Conservation (phyloP, 2,797 vertebrate species). For the Acanthurus leucopareius region DNA sequence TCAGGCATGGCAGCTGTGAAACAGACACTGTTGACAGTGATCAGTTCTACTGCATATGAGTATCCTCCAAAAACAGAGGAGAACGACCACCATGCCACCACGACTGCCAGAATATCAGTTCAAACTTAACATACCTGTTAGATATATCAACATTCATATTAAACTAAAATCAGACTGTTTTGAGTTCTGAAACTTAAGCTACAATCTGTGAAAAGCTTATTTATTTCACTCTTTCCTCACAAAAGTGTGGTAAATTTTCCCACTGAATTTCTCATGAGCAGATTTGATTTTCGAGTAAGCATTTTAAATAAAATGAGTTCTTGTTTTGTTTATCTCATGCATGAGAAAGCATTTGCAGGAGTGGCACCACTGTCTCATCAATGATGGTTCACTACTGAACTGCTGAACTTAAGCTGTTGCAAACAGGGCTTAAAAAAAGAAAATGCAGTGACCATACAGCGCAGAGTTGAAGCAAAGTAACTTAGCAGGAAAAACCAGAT, state of each 20-base stretch:
- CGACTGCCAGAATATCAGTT: neutral
- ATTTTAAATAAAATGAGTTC: no score
- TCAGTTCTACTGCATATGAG: slow-evolving; percentile 30
- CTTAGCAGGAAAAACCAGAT: no score
- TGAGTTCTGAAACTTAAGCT: neutral
- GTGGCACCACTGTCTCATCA: no score
- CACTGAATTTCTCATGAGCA: neutral
- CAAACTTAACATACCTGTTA: neutral
- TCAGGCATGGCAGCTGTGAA: slow-evolving; percentile 30
- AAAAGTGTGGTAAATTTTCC: neutral
- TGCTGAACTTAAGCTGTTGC: no score
- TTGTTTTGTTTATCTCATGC: no score
- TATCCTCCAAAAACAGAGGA: slow-evolving; percentile 2
- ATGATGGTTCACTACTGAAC: no score
- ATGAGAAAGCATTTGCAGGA: no score
- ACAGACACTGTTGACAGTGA: slow-evolving; percentile 25
- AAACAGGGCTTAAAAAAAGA: no score
- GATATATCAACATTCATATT: neutral
- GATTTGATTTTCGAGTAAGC: neutral
- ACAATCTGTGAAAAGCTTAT: neutral
- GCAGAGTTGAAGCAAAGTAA: no score
- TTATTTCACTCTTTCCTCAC: neutral
- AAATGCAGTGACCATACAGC: no score
- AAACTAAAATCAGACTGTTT: neutral
- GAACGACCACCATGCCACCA: neutral